phyloP scores from a whole-genome alignment of 2,888 invertebrate genomes.

The Bembecia ichneumoniformis region DNA sequence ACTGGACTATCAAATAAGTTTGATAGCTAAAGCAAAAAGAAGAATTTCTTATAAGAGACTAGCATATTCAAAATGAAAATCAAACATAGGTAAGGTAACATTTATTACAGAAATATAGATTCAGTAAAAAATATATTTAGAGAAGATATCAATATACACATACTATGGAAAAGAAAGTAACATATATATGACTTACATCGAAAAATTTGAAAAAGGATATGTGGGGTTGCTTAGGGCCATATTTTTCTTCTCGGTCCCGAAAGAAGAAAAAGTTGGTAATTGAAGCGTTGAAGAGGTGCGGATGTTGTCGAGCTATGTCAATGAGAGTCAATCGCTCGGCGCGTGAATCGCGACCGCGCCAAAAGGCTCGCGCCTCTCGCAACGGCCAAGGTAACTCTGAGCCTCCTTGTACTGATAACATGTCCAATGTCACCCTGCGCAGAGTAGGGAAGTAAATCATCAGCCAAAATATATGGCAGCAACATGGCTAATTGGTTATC shows the following conservation, averaged over 20 bases:
- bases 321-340: conserved; percentile 86
- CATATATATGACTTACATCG: conserved; percentile 77
- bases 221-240: conserved; percentile 88
- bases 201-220: conserved; percentile 95
- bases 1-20: too few relatives aligned
- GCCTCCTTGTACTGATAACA: conserved; percentile 90
- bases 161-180: background rate
- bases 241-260: conserved; percentile 83
- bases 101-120: background rate
- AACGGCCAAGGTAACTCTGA: conserved; percentile 79
- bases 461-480: too few relatives aligned
- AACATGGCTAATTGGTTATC: too few relatives aligned
- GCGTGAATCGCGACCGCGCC: conserved; percentile 95
- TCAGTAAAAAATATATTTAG: background rate
- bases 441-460: background rate
- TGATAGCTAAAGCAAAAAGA: too few relatives aligned
- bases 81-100: too few relatives aligned
- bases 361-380: conserved; percentile 84
- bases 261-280: conserved; percentile 98
- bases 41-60: too few relatives aligned
- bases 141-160: background rate
- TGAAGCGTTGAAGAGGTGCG: conserved; percentile 89
- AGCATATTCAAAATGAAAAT: too few relatives aligned
- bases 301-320: conserved; percentile 77
- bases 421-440: conserved; percentile 86